Evolutionary conservation across 2,113 vertebrate species (phyloP).

Genomic region (Axis porcinus): DNA sequence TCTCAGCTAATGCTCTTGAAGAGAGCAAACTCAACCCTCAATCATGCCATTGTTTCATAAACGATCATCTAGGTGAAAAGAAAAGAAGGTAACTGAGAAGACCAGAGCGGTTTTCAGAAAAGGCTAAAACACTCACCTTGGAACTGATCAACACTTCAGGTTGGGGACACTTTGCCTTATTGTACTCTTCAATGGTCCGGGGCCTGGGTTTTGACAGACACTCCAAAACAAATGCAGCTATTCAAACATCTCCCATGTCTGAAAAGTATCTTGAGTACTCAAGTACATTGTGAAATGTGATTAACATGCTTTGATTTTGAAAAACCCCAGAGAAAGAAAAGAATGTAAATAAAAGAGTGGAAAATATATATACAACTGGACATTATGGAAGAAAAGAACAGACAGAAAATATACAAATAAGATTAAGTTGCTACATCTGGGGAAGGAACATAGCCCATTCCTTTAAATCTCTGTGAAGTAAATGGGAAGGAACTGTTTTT

Average conservation of each 20-base stretch:
- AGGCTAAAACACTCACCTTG: neutral
- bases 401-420: constrained; percentile 61
- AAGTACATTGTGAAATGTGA: constrained; percentile 56
- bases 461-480: constrained; percentile 15
- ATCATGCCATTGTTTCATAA: neutral
- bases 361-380: constrained; percentile 11
- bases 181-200: neutral
- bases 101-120: neutral
- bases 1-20: neutral
- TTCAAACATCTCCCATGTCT: constrained; percentile 63
- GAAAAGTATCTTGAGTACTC: constrained; percentile 45
- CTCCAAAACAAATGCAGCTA: constrained; percentile 58
- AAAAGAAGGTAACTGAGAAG: neutral
- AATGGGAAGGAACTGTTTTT: constrained; percentile 26
- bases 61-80: neutral
- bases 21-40: neutral
- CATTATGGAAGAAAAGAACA: constrained; percentile 49
- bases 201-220: constrained; percentile 25
- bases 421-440: constrained; percentile 48
- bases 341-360: constrained; percentile 60
- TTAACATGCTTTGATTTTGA: constrained; percentile 63
- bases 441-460: constrained; percentile 29
- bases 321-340: constrained; percentile 62
- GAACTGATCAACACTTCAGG: constrained; percentile 25
- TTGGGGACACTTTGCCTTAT: neutral